Conservation (phyloP, 2,797 vertebrate species). For the Setipinna tenuifilis region DNA sequence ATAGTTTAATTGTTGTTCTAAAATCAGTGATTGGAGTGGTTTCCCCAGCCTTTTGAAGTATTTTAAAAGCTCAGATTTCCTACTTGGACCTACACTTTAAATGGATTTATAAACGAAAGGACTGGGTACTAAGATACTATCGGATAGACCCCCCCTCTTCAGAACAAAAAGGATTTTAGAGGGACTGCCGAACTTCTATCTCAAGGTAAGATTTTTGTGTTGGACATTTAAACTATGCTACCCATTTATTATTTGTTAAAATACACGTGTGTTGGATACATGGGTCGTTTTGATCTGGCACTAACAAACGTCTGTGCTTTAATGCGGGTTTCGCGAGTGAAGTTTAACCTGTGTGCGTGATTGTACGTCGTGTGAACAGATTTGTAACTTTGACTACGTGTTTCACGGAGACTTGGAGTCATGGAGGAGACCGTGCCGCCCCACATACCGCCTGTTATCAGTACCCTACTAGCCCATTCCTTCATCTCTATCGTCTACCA, state of each 20-base stretch:
- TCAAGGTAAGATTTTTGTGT: neutral
- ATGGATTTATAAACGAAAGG: conserved; percentile 5
- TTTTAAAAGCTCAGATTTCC: neutral
- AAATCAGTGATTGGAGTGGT: neutral
- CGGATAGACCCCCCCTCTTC: neutral
- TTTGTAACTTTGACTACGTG: conserved; percentile 2
- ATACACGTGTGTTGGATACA: neutral
- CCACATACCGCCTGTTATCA: neutral
- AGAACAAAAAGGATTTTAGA: neutral
- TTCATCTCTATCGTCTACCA: conserved; percentile 22
- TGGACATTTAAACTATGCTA: neutral
- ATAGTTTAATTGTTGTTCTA: neutral
- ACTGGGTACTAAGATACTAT: neutral
- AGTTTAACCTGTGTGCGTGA: neutral
- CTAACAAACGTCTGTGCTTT: neutral
- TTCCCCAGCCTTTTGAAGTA: neutral
- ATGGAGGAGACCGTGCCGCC: neutral
- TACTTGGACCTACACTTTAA: conserved; percentile 5
- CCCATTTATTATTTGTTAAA: neutral
- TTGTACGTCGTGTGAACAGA: neutral
- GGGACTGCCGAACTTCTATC: neutral
- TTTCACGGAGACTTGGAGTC: neutral
- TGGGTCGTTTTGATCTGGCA: neutral
- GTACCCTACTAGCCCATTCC: neutral
- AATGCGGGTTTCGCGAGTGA: neutral